Percentiles rank a stretch among this genome's conserved stretches.
phyloP scores from a whole-genome alignment of 2,797 vertebrate genomes.

The Poeciliopsis gracilis region DNA sequence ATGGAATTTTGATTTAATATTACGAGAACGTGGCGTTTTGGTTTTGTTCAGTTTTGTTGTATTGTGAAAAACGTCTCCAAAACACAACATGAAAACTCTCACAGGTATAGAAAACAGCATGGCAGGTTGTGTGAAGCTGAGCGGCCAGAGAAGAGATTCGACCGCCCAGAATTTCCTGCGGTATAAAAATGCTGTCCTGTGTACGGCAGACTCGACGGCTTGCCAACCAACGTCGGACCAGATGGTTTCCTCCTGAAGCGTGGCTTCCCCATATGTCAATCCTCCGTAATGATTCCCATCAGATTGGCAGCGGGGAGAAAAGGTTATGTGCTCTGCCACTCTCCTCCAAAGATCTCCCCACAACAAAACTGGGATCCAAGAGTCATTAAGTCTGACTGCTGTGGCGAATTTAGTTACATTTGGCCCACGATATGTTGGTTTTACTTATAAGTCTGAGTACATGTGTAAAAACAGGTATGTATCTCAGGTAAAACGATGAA shows the following conservation, averaged over 20 bases:
- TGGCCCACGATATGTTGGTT: neutral
- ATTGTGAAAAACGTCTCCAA: neutral
- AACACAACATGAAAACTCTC: neutral
- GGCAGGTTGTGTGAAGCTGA: neutral
- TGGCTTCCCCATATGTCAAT: constrained; percentile 66
- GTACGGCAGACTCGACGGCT: constrained; percentile 46
- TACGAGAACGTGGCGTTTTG: too few species aligned
- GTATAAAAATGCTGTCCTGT: constrained; percentile 56
- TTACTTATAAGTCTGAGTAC: neutral
- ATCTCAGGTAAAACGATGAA: constrained; percentile 18
- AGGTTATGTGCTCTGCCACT: constrained; percentile 27
- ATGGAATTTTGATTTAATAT: too few species aligned
- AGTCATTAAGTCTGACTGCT: neutral
- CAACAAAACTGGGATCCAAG: constrained; percentile 9
- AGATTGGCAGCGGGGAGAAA: constrained; percentile 45
- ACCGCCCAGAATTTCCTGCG: constrained; percentile 22
- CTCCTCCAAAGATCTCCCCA: constrained; percentile 15
- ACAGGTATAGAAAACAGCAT: neutral
- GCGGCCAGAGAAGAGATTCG: constrained; percentile 7
- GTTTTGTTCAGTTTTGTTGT: too few species aligned
- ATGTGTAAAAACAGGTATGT: too few species aligned
- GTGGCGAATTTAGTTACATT: neutral
- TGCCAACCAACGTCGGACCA: constrained; percentile 59
- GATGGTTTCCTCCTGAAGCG: constrained; percentile 70
- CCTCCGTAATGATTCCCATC: constrained; percentile 61